These are phyloP conservation scores for Aleiodes testaceus DNA, from an alignment of 2,888 invertebrate genomes.

Conservation along the genomic window DNA sequence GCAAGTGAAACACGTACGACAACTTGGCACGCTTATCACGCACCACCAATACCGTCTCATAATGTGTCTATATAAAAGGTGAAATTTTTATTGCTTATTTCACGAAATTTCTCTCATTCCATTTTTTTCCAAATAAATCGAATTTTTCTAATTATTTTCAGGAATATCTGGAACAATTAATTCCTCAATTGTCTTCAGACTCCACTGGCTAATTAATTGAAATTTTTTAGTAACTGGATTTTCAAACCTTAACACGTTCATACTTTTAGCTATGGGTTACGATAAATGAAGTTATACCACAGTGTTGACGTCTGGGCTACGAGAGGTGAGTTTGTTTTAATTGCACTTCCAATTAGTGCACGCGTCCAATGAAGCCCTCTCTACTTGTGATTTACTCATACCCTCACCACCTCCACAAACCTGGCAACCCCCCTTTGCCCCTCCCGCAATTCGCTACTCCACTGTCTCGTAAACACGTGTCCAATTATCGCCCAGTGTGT, in stretches of 20 bases:
- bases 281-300: no score
- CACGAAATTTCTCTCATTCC: no score
- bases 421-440: no score
- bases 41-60: constrained; percentile 33
- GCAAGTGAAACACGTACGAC: constrained; percentile 38
- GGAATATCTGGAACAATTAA: no score
- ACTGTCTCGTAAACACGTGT: constrained; percentile 64
- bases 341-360: constrained; percentile 71
- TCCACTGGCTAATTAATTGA: constrained; percentile 25
- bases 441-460: no score
- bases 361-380: constrained; percentile 68
- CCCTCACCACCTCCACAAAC: background rate
- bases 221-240: constrained; percentile 25
- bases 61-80: constrained; percentile 42
- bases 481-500: constrained; percentile 63
- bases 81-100: constrained; percentile 39
- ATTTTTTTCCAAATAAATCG: no score
- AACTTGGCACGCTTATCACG: constrained; percentile 42
- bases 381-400: constrained; percentile 52
- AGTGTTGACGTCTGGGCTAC: no score
- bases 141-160: no score
- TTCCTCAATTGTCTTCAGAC: no score
- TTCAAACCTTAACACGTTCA: constrained; percentile 20
- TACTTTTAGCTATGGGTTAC: constrained; percentile 54
- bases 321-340: constrained; percentile 62